Percentiles rank a stretch among this genome's conserved stretches.
phyloP scores from a whole-genome alignment of 2,888 invertebrate species.

The Aspidiotus destructor region DNA sequence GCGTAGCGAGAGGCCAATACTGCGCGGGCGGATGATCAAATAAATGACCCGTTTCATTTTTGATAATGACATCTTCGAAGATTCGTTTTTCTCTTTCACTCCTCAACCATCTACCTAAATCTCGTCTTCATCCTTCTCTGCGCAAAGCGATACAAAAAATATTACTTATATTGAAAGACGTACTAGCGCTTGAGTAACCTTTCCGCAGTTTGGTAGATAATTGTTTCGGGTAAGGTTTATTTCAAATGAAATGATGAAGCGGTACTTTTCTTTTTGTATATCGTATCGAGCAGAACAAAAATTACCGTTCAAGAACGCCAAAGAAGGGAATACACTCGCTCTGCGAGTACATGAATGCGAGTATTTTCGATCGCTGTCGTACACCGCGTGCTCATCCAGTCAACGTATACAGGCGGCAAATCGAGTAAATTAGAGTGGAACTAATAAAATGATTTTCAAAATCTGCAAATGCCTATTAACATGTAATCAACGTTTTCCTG shows the following conservation, averaged over 20 bases:
- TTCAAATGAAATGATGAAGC: conserved; percentile 20
- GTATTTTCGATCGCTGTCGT: no score
- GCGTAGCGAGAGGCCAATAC: conserved; percentile 28
- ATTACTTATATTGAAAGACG: neutral
- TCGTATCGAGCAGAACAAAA: neutral
- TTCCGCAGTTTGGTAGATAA: conserved; percentile 29
- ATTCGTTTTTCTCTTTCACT: conserved; percentile 22
- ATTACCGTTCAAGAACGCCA: neutral
- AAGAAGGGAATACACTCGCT: neutral
- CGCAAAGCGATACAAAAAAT: neutral
- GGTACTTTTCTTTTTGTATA: conserved; percentile 14
- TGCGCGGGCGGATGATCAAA: conserved; percentile 28
- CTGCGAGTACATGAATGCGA: no score
- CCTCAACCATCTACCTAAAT: neutral
- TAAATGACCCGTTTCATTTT: conserved; percentile 31
- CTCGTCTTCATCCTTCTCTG: neutral
- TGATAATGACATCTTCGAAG: conserved; percentile 30
- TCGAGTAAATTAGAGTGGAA: no score
- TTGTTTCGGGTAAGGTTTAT: conserved; percentile 24
- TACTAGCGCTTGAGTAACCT: neutral
- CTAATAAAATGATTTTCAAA: no score
- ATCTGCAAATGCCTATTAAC: no score
- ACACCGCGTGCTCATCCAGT: no score
- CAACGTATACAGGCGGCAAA: no score
- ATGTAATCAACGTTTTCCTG: no score